Conservation (phyloP, 2,113 vertebrate genomes). For the Trematocara stigmaticum region DNA sequence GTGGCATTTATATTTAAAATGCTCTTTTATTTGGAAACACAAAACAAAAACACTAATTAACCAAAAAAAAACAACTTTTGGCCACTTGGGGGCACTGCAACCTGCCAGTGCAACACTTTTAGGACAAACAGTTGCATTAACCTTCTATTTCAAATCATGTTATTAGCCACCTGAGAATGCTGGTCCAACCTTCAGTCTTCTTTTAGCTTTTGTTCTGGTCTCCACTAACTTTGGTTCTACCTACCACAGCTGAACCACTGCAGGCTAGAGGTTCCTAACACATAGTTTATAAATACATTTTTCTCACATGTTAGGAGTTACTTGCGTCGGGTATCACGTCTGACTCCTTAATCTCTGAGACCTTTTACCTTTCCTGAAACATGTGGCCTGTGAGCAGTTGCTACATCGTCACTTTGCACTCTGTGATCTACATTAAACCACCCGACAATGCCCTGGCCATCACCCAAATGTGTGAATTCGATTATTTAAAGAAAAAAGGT, state of each 20-base stretch:
- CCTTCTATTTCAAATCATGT: neutral
- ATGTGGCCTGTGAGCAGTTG: neutral
- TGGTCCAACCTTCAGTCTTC: neutral
- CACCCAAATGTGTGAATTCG: neutral
- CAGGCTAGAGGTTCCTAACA: neutral
- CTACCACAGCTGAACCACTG: neutral
- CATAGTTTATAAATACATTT: neutral
- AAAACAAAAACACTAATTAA: neutral
- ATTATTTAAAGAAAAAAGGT: slow-evolving; percentile 29
- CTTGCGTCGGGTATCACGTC: neutral
- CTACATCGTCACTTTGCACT: neutral
- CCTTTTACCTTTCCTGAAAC: neutral
- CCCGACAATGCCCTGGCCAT: neutral
- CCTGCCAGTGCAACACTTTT: neutral
- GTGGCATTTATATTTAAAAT: neutral
- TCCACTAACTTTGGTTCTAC: neutral
- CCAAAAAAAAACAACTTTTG: neutral
- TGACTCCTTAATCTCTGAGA: neutral
- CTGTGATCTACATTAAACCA: neutral
- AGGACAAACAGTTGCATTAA: neutral
- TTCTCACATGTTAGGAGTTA: neutral
- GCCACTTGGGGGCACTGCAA: neutral
- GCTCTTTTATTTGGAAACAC: neutral
- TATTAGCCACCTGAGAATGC: neutral
- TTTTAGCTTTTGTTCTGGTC: neutral